phyloP scores from a whole-genome alignment of 53 echinoderm and acorn worm species.

The Patiria pectinifera region DNA sequence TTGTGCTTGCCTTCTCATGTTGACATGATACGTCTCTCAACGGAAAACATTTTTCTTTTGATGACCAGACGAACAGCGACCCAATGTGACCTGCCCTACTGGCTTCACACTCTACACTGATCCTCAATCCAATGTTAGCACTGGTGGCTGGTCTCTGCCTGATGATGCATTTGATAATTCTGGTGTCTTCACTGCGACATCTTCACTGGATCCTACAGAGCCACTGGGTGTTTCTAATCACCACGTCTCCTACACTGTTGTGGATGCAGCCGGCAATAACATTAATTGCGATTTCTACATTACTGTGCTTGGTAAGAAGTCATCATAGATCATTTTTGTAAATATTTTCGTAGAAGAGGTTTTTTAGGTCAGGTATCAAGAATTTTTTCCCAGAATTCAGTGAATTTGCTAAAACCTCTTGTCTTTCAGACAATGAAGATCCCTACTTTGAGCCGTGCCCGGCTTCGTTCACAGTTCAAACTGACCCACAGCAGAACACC shows the following conservation, averaged over 20 bases:
- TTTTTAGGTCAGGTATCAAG: neutral
- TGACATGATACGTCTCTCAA: too few relatives aligned
- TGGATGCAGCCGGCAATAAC: slow-evolving; percentile 61
- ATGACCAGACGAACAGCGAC: slow-evolving; percentile 1
- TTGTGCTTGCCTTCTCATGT: too few relatives aligned
- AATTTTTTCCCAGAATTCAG: neutral
- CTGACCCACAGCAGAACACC: slow-evolving; percentile 15
- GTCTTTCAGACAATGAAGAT: neutral
- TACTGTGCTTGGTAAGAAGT: neutral
- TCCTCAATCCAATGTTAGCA: neutral
- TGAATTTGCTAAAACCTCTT: neutral
- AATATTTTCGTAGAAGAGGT: neutral
- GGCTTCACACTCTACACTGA: neutral
- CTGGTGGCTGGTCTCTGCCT: neutral
- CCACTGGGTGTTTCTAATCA: neutral
- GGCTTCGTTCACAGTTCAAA: neutral
- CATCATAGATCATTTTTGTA: neutral
- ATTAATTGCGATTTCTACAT: slow-evolving; percentile 56
- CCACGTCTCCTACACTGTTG: slow-evolving; percentile 33
- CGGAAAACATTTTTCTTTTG: neutral
- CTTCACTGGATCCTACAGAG: neutral
- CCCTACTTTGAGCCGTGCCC: slow-evolving; percentile 24
- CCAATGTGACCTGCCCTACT: slow-evolving; percentile 13
- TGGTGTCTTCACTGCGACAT: neutral
- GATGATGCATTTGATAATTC: neutral